Base-by-base conservation (phyloP, 2,888 invertebrate species). In the Tupiocoris notatus region DNA sequence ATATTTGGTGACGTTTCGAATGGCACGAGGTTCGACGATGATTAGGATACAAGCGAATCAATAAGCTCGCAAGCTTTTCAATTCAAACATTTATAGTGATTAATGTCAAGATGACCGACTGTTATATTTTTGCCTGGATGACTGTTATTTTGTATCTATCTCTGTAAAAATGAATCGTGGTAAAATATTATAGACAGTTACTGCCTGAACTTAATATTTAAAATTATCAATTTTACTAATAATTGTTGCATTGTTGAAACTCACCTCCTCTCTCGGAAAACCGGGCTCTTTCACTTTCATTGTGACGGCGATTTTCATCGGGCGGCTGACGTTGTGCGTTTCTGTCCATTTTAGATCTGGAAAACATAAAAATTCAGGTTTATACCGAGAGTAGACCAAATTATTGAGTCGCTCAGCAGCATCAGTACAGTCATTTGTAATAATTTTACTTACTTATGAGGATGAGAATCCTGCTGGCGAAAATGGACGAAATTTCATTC, bases 201-300 rank as follows among this genome's bases (percentile, higher is more conserved):
- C n/a, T n/a, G n/a, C n/a, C n/a, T n/a, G n/a, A 54, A 54, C 54
- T 12, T 54, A 54, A 54, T 54, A 54, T 54, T 9, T 54, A 54
- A 9, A 9, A 54, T 54, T 54, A 16, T 54, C 9, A 16, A 54
- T 16, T 54, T 9, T 12, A 16, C 7, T 12, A 9, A 16, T 54
- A 54, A 16, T 54, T 12, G 9, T 9, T 54, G 7, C 54, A 54
- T n/a, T n/a, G n/a, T n/a, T n/a, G n/a, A n/a, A n/a, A 59, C 73
- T 54, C 2, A 73, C 73, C 63, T 70, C 70, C n/a, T 73, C 63
- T 54, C 39, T 73, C 12, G 20, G 18, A 23, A 62, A 73, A 1
- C 73, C 73, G 1, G 73, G 73, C 39, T 73, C 73, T 21, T 23
- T 54, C 23, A 73, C 63, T 62, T 54, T 18, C 61, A 73, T 61